A percentile compares a stretch with the other conserved stretches of the same genome.
Evolutionary conservation across 2,113 vertebrate genomes (phyloP).

Genomic region (Tetrao urogallus): DNA sequence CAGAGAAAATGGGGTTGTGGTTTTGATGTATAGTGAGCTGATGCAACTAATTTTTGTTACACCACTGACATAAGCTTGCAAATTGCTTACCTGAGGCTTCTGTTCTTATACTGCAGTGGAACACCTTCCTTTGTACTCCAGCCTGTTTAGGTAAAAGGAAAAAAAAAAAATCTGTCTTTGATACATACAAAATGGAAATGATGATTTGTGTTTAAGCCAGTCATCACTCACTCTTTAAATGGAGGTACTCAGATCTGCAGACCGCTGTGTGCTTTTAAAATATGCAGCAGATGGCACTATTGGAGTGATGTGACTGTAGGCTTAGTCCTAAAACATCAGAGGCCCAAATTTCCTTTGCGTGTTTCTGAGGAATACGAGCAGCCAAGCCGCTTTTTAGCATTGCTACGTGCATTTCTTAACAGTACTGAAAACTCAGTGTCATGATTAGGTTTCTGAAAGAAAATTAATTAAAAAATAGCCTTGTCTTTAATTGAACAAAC

Average conservation of each 20-base stretch:
- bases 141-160: not conserved
- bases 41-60: not conserved
- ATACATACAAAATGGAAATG: not conserved
- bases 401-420: not conserved
- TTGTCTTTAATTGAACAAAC: conserved; percentile 12
- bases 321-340: not conserved
- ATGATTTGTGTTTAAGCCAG: not conserved
- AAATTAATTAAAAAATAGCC: not conserved
- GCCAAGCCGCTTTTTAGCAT: not conserved
- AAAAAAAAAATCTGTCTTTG: not conserved
- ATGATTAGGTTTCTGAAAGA: not conserved
- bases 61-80: not conserved
- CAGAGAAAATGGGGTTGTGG: not conserved
- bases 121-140: not conserved
- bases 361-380: not conserved
- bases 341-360: not conserved
- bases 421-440: not conserved
- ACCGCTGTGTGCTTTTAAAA: not conserved
- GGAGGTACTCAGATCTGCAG: not conserved
- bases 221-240: not conserved
- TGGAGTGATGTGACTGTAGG: not conserved
- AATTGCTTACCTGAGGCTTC: not conserved
- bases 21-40: not conserved
- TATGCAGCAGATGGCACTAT: conserved; percentile 59
- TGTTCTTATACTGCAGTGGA: not conserved